Conservation (phyloP, 2,797 vertebrate genomes). For the Ispidina lecontei region DNA sequence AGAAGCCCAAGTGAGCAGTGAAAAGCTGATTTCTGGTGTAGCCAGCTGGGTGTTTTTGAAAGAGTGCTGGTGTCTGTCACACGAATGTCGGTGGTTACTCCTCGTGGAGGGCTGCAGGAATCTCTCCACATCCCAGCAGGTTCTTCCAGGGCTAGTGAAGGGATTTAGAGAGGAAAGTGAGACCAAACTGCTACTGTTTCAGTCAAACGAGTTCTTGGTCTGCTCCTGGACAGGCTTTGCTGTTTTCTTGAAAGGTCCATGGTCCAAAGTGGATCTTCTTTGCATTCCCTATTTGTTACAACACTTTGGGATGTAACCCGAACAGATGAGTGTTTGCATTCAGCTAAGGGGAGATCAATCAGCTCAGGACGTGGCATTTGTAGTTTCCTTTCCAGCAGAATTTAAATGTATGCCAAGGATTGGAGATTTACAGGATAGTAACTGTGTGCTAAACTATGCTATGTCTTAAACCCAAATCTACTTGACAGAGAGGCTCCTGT, state of each 20-base stretch:
- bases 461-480: background rate
- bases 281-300: background rate
- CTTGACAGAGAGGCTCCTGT: background rate
- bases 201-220: background rate
- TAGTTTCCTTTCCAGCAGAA: background rate
- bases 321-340: background rate
- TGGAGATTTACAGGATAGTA: background rate
- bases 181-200: background rate
- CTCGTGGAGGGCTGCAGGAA: background rate
- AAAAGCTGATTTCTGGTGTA: background rate
- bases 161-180: background rate
- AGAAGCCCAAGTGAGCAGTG: background rate
- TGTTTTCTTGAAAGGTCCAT: background rate
- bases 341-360: background rate
- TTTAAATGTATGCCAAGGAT: background rate
- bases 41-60: background rate
- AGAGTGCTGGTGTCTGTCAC: accelerated
- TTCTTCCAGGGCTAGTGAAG: background rate
- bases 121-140: background rate
- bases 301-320: background rate
- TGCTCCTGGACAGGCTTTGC: background rate
- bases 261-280: background rate
- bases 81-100: accelerated
- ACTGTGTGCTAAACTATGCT: background rate
- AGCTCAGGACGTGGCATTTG: background rate